phyloP scores from a whole-genome alignment of 2,888 invertebrate species.

The Capitulum mitella region DNA sequence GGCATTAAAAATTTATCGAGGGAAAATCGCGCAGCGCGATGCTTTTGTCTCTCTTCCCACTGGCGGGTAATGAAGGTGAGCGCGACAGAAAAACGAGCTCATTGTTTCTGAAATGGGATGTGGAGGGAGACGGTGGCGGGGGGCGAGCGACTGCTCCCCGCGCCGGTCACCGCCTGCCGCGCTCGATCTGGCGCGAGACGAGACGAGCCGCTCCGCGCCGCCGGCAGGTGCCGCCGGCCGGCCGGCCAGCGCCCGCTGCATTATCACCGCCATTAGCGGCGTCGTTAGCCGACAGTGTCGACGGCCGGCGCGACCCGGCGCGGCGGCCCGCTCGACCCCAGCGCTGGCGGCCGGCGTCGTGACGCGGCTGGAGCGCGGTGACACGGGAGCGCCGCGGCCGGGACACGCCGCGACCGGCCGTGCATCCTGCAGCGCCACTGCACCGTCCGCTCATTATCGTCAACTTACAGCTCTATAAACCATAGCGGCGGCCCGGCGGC shows the following conservation, averaged over 20 bases:
- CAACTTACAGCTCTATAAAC: constrained; percentile 19
- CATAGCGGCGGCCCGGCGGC: not conserved
- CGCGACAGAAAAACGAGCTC: not conserved
- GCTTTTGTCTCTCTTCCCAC: constrained; percentile 4
- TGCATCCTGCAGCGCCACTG: not conserved
- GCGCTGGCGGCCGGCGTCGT: not conserved
- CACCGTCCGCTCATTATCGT: not conserved
- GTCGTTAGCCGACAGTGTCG: not conserved
- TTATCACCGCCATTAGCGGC: not conserved
- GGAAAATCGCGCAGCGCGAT: not conserved
- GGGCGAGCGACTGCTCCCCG: not conserved
- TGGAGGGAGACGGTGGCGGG: not conserved
- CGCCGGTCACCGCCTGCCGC: too few relatives aligned
- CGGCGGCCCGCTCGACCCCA: not conserved
- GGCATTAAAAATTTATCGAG: constrained; percentile 17
- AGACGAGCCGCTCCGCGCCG: too few relatives aligned
- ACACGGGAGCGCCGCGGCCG: not conserved
- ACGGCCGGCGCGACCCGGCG: not conserved
- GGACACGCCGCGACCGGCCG: not conserved
- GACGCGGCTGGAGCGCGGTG: too few relatives aligned
- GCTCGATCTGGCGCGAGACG: too few relatives aligned
- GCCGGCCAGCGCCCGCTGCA: too few relatives aligned
- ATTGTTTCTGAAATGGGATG: not conserved
- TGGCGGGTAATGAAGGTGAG: not conserved
- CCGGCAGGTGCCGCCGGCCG: too few relatives aligned